Base-by-base conservation (phyloP, 2,113 vertebrate species). In the Haemorhous mexicanus region DNA sequence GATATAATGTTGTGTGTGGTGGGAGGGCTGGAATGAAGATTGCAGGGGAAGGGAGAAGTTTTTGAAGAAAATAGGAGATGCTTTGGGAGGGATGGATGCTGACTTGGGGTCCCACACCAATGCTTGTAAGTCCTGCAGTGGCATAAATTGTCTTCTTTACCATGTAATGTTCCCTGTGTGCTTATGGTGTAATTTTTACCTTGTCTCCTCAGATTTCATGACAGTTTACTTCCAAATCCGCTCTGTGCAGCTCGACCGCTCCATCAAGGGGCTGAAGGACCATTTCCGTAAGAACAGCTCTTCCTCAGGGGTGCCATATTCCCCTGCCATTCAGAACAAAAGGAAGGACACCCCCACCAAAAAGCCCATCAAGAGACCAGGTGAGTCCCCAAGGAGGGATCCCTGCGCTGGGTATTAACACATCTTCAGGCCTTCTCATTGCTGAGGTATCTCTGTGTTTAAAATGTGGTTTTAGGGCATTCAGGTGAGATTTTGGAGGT, bases 281-380 rank as follows among this genome's bases (percentile, higher is more conserved):
- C 99, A 99, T 78, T 99, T 99, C 96, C 98, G 99, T 28, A 99
- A 99, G 98, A 99, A 97, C 98, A 99, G 98, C 47, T 98, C 99
- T 30, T 98, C 98, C 86, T 98, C 98, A 0, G 99, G 98, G 18
- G 97, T 99, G 52, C 98, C 99, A 0, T 99, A 99, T 95, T 99
- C 99, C 18, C 99, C 99, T 8, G 99, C 99, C 3, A 98, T 99
- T 67, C 99, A 99, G 95, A 99, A 98, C 97, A 99, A 99, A 93
- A 98, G 99, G 97, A 99, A 99, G 90, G 99, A 99, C 95, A 99
- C 99, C 3, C 99, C 99, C 72, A 99, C 99, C 92, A 99, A 99
- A 95, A 99, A 99, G 89, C 98, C 98, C 2, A 91, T 98, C 67
- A 99, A 99, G 97, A 98, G 99, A 92, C 99, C 99, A 97, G 99